A percentile compares a stretch with the other conserved stretches of the same genome.
Evolutionary conservation across 64 coral and sea anemone genomes (phyloP).

Genomic region (Dendrophyllia cribrosa): DNA sequence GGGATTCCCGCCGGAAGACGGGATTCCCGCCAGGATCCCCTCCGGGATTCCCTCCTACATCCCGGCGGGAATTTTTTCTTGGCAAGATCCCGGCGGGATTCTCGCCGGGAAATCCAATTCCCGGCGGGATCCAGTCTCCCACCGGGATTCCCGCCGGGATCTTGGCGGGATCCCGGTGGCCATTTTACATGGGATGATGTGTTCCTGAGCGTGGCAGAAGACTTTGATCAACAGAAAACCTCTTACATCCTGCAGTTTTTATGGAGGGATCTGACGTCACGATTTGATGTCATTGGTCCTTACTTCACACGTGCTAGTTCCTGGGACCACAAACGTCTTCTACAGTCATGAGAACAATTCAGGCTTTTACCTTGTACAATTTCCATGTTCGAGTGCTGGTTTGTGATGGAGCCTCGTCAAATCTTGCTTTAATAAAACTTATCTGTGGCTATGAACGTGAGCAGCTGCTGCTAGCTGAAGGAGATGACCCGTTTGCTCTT

Average conservation of each 20-base stretch:
- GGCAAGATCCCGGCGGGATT: too few relatives aligned
- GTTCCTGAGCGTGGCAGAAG: conserved; percentile 11
- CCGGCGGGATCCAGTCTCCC: too few relatives aligned
- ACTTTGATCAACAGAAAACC: conserved; percentile 30
- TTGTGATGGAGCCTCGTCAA: conserved; percentile 10
- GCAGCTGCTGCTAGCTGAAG: not conserved
- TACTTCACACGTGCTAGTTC: not conserved
- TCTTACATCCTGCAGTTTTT: conserved; percentile 34
- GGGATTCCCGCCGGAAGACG: too few relatives aligned
- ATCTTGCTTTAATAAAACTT: conserved; percentile 13
- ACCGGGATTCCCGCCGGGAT: too few relatives aligned
- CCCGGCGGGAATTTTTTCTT: too few relatives aligned
- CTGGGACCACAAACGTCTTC: conserved; percentile 18
- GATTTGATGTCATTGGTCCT: conserved; percentile 24
- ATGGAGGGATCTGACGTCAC: conserved; percentile 16
- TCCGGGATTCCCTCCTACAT: too few relatives aligned
- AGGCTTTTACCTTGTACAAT: not conserved
- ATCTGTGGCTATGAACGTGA: conserved; percentile 11
- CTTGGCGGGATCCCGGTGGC: too few relatives aligned
- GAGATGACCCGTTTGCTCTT: not conserved
- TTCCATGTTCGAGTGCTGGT: not conserved
- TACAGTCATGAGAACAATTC: not conserved
- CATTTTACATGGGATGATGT: too few relatives aligned
- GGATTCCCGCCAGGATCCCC: too few relatives aligned
- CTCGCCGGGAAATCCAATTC: too few relatives aligned